Conservation (phyloP, 2,888 invertebrate species). For the Caradrina kadenii region DNA sequence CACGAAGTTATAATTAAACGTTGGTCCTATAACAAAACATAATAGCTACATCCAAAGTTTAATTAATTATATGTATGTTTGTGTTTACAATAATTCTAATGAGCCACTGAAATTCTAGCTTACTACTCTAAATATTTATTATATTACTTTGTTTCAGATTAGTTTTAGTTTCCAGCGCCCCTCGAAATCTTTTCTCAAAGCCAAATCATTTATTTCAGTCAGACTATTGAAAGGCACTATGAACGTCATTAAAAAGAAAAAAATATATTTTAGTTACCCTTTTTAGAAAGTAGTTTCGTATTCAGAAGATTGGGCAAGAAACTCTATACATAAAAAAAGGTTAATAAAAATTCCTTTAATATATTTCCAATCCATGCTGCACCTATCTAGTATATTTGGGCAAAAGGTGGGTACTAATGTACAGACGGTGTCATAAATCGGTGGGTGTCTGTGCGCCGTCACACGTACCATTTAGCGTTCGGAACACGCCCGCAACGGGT, state of each 20-base stretch:
- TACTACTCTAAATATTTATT: no score
- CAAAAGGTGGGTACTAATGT: constrained; percentile 26
- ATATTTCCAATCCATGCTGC: background rate
- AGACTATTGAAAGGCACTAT: no score
- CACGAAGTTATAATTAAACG: constrained; percentile 61
- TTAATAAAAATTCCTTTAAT: no score
- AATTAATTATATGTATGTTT: constrained; percentile 21
- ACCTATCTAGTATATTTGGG: background rate
- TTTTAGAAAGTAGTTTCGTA: no score
- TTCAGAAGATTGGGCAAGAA: no score
- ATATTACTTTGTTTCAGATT: background rate
- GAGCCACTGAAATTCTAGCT: background rate
- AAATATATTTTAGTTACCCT: no score
- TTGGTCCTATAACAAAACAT: constrained; percentile 26
- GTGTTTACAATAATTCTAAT: constrained; percentile 29
- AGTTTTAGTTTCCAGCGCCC: background rate
- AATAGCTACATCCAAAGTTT: constrained; percentile 34
- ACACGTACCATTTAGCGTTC: constrained; percentile 74
- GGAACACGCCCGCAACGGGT: constrained; percentile 74
- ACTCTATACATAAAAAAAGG: no score
- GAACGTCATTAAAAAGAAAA: no score
- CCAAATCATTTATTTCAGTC: no score
- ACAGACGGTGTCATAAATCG: constrained; percentile 34
- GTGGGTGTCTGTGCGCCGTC: constrained; percentile 27
- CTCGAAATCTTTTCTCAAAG: background rate